A percentile compares a stretch with the other conserved stretches of the same genome.
Evolutionary conservation across 2,797 vertebrate genomes (phyloP).

Genomic region (Cottoperca gobio): DNA sequence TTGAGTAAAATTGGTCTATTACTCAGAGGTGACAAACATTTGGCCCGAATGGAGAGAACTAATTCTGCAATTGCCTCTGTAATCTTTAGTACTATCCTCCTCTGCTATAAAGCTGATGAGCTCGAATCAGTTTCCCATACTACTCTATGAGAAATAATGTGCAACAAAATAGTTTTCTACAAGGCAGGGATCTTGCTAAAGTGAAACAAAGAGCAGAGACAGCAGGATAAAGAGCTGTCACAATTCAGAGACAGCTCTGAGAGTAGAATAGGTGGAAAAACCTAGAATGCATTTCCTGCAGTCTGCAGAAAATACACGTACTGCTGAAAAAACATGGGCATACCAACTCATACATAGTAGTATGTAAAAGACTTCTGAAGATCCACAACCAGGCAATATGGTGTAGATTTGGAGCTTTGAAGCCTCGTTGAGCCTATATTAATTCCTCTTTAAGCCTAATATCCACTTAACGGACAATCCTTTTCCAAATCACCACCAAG

Average conservation of each 20-base stretch:
- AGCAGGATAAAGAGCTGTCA: conserved; percentile 21
- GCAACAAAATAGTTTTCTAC: conserved; percentile 5
- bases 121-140: neutral
- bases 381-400: conserved; percentile 14
- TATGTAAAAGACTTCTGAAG: neutral
- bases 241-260: conserved; percentile 20
- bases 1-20: neutral
- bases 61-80: neutral
- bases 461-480: conserved; percentile 13
- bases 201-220: conserved; percentile 3
- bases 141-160: conserved; percentile 7
- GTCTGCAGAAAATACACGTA: conserved; percentile 13
- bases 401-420: conserved; percentile 7
- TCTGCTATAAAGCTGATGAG: neutral
- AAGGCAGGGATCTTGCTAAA: conserved; percentile 4
- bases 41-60: neutral
- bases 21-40: no score
- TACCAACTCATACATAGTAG: no score
- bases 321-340: neutral
- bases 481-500: conserved; percentile 21
- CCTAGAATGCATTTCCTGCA: neutral
- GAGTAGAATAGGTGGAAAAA: conserved; percentile 23
- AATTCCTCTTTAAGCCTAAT: conserved; percentile 1
- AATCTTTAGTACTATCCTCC: neutral
- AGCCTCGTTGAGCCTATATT: conserved; percentile 5